Percentiles rank a stretch among this genome's conserved stretches.
Evolutionary conservation across 2,797 vertebrate species (phyloP).

Genomic region (Phoebastria nigripes): DNA sequence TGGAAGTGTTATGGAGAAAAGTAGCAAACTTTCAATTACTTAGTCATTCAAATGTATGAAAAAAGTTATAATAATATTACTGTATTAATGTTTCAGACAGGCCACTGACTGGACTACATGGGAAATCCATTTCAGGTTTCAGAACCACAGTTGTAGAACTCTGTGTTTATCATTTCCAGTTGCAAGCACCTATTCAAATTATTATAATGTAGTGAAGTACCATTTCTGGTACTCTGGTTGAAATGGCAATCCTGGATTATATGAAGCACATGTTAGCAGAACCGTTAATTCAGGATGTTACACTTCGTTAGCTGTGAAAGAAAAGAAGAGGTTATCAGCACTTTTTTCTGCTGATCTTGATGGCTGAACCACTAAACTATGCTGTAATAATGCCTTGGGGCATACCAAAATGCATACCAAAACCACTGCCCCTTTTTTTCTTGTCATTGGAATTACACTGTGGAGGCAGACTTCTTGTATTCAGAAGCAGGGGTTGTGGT

Average conservation of each 20-base stretch:
- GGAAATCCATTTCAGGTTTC: neutral
- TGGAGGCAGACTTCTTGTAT: neutral
- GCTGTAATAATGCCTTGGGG: neutral
- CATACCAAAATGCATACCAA: neutral
- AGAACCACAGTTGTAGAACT: neutral
- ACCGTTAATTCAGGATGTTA: neutral
- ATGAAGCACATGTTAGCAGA: neutral
- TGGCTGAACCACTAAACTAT: neutral
- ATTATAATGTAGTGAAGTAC: neutral
- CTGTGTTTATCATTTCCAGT: neutral
- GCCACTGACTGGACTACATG: neutral
- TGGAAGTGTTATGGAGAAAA: neutral
- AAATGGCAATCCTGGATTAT: neutral
- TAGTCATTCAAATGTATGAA: neutral
- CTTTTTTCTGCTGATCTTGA: neutral
- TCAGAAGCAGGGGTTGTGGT: neutral
- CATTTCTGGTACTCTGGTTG: neutral
- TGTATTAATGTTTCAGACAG: neutral
- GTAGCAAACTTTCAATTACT: neutral
- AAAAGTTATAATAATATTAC: neutral
- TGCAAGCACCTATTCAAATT: neutral
- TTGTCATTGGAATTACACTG: neutral
- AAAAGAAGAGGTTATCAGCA: rapidly evolving
- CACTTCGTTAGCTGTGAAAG: neutral
- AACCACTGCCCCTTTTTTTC: neutral